Evolutionary conservation across 2,113 vertebrate genomes (phyloP).

Genomic region (Ochotona curzoniae): DNA sequence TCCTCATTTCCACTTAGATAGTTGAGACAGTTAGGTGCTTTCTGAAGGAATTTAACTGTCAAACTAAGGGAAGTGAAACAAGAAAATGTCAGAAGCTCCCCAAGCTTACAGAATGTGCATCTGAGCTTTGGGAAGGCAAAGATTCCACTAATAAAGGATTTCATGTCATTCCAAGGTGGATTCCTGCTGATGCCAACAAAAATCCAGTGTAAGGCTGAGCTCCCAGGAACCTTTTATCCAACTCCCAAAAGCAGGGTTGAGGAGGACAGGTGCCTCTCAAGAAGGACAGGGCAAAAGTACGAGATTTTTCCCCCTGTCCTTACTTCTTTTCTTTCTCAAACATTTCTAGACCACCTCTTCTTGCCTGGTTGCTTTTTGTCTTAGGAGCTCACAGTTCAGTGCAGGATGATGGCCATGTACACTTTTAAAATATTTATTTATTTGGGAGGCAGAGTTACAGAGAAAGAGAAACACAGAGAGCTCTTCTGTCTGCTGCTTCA

Average conservation of each 20-base stretch:
- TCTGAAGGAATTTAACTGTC: neutral
- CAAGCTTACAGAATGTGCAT: neutral
- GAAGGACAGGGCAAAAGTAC: neutral
- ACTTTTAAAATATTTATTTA: neutral
- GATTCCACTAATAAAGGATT: neutral
- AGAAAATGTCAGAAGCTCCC: neutral
- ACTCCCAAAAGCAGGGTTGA: neutral
- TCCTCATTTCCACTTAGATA: neutral
- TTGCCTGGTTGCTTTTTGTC: neutral
- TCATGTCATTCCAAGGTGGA: neutral
- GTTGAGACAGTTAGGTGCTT: slow-evolving; percentile 29
- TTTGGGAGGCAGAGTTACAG: too few relatives aligned
- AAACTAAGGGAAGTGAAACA: slow-evolving; percentile 41
- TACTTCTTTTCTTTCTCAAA: neutral
- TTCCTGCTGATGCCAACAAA: neutral
- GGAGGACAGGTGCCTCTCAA: neutral
- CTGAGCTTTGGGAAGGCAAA: slow-evolving; percentile 45
- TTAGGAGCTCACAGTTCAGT: neutral
- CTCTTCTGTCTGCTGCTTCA: too few relatives aligned
- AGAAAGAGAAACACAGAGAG: too few relatives aligned
- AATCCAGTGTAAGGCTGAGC: neutral
- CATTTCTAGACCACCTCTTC: neutral
- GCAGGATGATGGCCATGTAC: neutral
- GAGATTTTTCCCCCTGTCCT: neutral
- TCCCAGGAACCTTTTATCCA: neutral